A percentile compares a stretch with the other conserved stretches of the same genome.
Conservation (phyloP, 2,797 vertebrate species). For the Naso thynnoides region DNA sequence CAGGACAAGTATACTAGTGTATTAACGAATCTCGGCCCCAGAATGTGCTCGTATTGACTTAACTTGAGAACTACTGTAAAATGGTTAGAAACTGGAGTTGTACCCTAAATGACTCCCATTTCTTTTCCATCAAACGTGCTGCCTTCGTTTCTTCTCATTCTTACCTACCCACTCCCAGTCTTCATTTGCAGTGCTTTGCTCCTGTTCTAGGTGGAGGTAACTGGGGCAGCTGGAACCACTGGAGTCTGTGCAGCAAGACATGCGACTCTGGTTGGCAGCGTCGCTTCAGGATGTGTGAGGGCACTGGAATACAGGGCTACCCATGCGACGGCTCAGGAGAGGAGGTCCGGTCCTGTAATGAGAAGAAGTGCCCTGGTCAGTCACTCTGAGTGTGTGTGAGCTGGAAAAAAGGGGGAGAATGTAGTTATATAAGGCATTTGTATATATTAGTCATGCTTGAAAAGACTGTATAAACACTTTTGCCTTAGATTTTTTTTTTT, state of each 20-base stretch:
- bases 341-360: slow-evolving; percentile 95
- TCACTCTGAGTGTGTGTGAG: slow-evolving; percentile 25
- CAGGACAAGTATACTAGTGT: slow-evolving; percentile 30
- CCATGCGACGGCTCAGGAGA: slow-evolving; percentile 95
- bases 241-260: slow-evolving; percentile 97
- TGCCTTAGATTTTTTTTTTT: not conserved
- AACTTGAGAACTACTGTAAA: slow-evolving; percentile 1
- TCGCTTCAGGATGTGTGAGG: slow-evolving; percentile 96
- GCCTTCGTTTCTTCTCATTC: not conserved
- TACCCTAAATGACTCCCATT: slow-evolving; percentile 12
- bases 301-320: slow-evolving; percentile 89
- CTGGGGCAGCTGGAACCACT: slow-evolving; percentile 97
- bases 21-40: slow-evolving; percentile 35
- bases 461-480: slow-evolving; percentile 15
- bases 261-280: slow-evolving; percentile 97
- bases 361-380: slow-evolving; percentile 98
- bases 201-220: slow-evolving; percentile 88
- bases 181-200: slow-evolving; percentile 6
- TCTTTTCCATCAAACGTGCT: not conserved
- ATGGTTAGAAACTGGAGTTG: not conserved
- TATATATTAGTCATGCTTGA: slow-evolving; percentile 12
- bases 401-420: not conserved
- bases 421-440: not conserved
- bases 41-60: slow-evolving; percentile 17
- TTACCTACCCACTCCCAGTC: not conserved